Percentiles rank a stretch among this genome's conserved stretches.
Conservation (phyloP, 2,113 vertebrate genomes). For the Protomyctophum bolini region DNA sequence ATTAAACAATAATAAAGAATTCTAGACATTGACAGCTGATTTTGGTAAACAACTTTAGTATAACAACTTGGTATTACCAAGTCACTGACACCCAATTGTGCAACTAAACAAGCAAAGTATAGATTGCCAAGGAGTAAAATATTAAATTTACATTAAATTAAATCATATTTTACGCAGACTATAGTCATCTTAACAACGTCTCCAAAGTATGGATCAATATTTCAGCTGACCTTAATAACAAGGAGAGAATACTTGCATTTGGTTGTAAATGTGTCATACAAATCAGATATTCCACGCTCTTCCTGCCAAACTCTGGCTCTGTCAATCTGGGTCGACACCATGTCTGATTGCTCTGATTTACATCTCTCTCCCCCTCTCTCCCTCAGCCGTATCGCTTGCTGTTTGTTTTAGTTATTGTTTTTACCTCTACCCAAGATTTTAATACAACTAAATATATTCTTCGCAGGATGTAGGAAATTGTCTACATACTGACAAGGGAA, state of each 20-base stretch:
- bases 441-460: not conserved
- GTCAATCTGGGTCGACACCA: constrained; percentile 75
- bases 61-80: not conserved
- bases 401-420: constrained; percentile 4
- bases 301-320: constrained; percentile 59
- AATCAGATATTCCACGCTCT: constrained; percentile 64
- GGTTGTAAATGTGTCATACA: constrained; percentile 61
- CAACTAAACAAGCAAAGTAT: not conserved
- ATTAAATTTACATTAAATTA: constrained; percentile 5
- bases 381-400: constrained; percentile 63
- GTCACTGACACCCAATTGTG: constrained; percentile 19
- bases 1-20: too few species aligned
- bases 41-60: not conserved
- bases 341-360: constrained; percentile 68
- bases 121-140: constrained; percentile 16
- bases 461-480: not conserved
- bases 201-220: constrained; percentile 10
- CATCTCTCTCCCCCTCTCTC: constrained; percentile 49
- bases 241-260: constrained; percentile 70
- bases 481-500: constrained; percentile 56
- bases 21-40: constrained; percentile 22
- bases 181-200: not conserved
- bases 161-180: constrained; percentile 12
- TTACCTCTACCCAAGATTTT: too few species aligned
- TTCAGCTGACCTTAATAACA: constrained; percentile 46